Base-by-base conservation (phyloP, 2,888 invertebrate genomes). In the Metacarcinus magister region DNA sequence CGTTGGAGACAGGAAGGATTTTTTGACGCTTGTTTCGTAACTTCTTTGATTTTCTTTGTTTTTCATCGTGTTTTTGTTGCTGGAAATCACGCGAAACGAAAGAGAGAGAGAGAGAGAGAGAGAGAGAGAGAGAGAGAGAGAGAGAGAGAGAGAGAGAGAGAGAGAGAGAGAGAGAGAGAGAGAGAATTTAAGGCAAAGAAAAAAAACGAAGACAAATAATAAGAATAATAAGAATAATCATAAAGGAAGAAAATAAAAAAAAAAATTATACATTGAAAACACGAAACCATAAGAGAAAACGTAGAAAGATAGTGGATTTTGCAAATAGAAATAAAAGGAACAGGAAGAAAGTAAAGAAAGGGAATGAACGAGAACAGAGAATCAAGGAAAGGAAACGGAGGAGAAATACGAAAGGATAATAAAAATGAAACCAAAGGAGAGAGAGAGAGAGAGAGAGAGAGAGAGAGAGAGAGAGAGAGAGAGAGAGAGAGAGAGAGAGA, bases 121-220 rank as follows among this genome's bases (percentile, higher is more conserved):
- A 75, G 75, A 75, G 75, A 75, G 75, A 75, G 75, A 75, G 75
- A 75, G 75, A 75, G 75, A 75, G 75, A 75, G 75, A 75, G 75
- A 75, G 75, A 75, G 75, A 75, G 75, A 75, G 75, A 67, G 67
- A 67, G 67, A 67, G 54, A 67, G 67, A 67, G 67, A 67, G 67
- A 67, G 67, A 67, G 67, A 67, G 67, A 67, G 67, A 48, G 48
- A 48, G 48, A 48, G 48, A 48, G 48, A 48, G 48, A 48, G 48
- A 19, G 19, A 19, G 13, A 2, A 2, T 13, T 7, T 16, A 54
- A 54, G 8, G n/a, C n/a, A 23, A 75, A 75, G n/a, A 28, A 75
- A n/a, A n/a, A n/a, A 75, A 5, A n/a, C 7, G 75, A 19, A n/a
- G 19, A n/a, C n/a, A 28, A 75, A 75, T n/a, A n/a, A n/a, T 75